phyloP scores from a whole-genome alignment of 2,888 invertebrate genomes.

The Parnassius smintheus region DNA sequence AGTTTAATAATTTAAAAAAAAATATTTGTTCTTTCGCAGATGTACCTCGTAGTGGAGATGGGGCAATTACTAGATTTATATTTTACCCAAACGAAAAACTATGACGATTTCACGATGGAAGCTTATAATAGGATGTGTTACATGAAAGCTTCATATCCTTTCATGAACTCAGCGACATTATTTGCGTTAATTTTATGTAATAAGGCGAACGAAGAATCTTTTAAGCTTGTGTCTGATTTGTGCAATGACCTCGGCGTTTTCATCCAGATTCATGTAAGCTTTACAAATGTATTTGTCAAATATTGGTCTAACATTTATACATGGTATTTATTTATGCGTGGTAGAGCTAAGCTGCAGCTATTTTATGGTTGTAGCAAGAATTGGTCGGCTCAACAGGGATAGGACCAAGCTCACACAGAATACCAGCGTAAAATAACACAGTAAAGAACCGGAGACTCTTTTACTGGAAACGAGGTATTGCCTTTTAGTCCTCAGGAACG shows the following conservation, averaged over 20 bases:
- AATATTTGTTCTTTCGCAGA: conserved; percentile 1
- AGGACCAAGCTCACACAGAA: too few species aligned
- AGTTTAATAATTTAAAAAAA: too few species aligned
- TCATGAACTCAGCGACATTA: conserved; percentile 2
- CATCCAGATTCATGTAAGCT: conserved; percentile 19
- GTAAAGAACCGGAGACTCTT: too few species aligned
- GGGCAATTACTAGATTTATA: conserved; percentile 6
- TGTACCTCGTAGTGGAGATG: background rate
- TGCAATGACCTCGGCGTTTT: conserved; percentile 11
- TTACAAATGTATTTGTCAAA: too few species aligned
- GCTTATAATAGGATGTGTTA: conserved; percentile 4
- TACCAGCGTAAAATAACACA: too few species aligned
- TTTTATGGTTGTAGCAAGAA: too few species aligned
- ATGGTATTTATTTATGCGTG: too few species aligned
- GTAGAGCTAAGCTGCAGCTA: too few species aligned
- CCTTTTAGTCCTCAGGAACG: too few species aligned
- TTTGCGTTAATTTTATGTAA: conserved; percentile 8
- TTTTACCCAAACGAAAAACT: background rate
- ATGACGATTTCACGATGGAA: conserved; percentile 1
- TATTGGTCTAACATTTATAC: too few species aligned
- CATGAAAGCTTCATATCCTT: conserved; percentile 5
- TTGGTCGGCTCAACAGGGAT: too few species aligned
- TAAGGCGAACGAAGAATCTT: conserved; percentile 4
- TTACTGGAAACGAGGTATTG: too few species aligned
- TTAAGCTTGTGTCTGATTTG: background rate